Conservation (phyloP, 2,797 vertebrate species). For the Manis pentadactyla region DNA sequence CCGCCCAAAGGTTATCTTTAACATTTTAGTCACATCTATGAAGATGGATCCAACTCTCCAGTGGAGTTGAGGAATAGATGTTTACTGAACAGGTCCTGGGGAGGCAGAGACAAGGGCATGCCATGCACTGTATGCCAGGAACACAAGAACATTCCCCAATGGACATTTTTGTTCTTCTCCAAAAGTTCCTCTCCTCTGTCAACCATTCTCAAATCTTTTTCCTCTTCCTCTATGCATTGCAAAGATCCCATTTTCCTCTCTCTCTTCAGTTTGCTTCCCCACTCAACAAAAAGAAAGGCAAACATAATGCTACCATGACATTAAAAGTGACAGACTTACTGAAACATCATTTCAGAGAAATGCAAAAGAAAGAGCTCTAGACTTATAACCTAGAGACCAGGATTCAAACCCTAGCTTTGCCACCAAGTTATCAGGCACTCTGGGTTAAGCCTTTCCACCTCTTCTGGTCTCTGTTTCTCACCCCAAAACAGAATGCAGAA, state of each 20-base stretch:
- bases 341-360: not conserved
- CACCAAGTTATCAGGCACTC: not conserved
- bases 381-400: not conserved
- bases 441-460: not conserved
- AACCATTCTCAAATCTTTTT: not conserved
- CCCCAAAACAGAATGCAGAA: not conserved
- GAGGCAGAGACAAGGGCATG: not conserved
- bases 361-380: not conserved
- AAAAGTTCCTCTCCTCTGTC: not conserved
- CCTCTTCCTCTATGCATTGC: not conserved
- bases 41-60: not conserved
- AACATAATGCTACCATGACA: not conserved
- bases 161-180: not conserved
- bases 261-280: not conserved
- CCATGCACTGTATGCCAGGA: not conserved
- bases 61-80: not conserved
- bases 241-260: not conserved
- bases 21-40: not conserved
- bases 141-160: not conserved
- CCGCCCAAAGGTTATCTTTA: not conserved
- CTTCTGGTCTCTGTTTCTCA: not conserved
- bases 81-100: not conserved
- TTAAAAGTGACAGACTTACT: not conserved
- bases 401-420: not conserved
- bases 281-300: not conserved